A percentile compares a stretch with the other conserved stretches of the same genome.
These are phyloP conservation scores for Creontiades dilutus DNA, from an alignment of 2,888 invertebrate species.

Conservation along the genomic window DNA sequence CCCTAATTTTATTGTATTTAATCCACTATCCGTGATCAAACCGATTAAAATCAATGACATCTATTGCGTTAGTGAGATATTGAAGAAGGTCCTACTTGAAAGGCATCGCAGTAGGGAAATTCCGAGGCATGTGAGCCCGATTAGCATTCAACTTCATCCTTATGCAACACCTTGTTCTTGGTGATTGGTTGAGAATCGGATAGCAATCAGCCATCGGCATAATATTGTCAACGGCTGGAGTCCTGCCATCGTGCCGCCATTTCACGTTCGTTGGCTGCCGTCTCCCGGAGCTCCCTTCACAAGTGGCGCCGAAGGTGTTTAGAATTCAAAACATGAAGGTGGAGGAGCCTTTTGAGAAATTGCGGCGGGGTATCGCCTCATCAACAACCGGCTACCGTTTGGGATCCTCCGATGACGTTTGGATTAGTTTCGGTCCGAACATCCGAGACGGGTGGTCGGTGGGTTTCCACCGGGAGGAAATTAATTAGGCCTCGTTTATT, in stretches of 20 bases:
- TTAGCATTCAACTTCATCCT: neutral
- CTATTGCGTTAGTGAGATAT: too few relatives aligned
- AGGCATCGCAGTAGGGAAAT: neutral
- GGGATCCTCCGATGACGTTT: constrained; percentile 19
- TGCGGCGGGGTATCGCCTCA: constrained; percentile 27
- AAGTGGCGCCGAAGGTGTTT: constrained; percentile 13
- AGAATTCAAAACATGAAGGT: constrained; percentile 12
- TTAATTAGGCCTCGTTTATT: constrained; percentile 14
- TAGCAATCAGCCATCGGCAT: constrained; percentile 14
- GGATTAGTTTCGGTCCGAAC: neutral
- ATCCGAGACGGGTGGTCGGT: constrained; percentile 11
- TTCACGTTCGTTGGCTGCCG: neutral
- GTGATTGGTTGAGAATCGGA: neutral
- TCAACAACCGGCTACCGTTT: constrained; percentile 17
- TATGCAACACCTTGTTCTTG: neutral
- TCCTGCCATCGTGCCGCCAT: neutral
- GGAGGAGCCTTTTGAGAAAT: constrained; percentile 21
- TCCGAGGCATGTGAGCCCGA: neutral
- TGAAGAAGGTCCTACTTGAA: too few relatives aligned
- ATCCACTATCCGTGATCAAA: too few relatives aligned
- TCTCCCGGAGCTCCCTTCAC: neutral
- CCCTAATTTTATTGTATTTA: too few relatives aligned
- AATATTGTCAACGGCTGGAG: constrained; percentile 11
- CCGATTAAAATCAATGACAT: too few relatives aligned
- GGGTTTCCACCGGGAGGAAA: neutral